These are phyloP conservation scores for Tauraco erythrolophus DNA, from an alignment of 2,113 vertebrate genomes.

Conservation along the genomic window DNA sequence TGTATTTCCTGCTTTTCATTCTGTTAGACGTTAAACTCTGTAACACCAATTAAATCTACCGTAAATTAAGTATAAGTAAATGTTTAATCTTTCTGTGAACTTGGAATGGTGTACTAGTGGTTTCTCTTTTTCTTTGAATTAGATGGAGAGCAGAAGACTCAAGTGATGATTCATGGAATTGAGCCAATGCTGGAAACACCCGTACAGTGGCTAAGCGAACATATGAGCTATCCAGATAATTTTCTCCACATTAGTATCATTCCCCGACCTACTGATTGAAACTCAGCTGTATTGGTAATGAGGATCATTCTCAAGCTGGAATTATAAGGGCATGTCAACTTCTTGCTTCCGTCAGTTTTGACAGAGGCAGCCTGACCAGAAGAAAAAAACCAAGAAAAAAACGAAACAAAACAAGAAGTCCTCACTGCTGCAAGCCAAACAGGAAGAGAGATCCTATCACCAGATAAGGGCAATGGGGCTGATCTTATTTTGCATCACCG, in stretches of 20 bases:
- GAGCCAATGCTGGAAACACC: slow-evolving; percentile 97
- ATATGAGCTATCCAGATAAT: slow-evolving; percentile 98
- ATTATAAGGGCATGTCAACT: slow-evolving; percentile 66
- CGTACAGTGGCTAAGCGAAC: slow-evolving; percentile 97
- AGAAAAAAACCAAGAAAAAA: slow-evolving; percentile 29
- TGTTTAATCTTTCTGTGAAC: slow-evolving; percentile 51
- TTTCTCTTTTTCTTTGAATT: slow-evolving; percentile 77
- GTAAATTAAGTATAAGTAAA: background rate
- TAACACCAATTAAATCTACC: slow-evolving; percentile 10
- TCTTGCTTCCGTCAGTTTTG: slow-evolving; percentile 59
- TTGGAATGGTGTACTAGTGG: slow-evolving; percentile 32
- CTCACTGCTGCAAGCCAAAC: slow-evolving; percentile 74
- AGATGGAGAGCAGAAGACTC: slow-evolving; percentile 91
- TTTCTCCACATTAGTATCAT: slow-evolving; percentile 96
- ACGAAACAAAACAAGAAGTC: slow-evolving; percentile 58
- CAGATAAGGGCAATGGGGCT: slow-evolving; percentile 73
- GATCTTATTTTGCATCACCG: slow-evolving; percentile 70
- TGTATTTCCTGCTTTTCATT: slow-evolving; percentile 50
- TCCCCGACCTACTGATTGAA: slow-evolving; percentile 90
- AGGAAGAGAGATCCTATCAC: slow-evolving; percentile 73
- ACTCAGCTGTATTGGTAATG: background rate
- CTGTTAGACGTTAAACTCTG: slow-evolving; percentile 29
- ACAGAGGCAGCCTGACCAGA: slow-evolving; percentile 67
- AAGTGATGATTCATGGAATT: slow-evolving; percentile 97
- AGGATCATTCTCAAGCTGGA: slow-evolving; percentile 57